These are phyloP conservation scores for Apocheima hispidaria DNA, from an alignment of 2,888 invertebrate genomes.

Conservation along the genomic window DNA sequence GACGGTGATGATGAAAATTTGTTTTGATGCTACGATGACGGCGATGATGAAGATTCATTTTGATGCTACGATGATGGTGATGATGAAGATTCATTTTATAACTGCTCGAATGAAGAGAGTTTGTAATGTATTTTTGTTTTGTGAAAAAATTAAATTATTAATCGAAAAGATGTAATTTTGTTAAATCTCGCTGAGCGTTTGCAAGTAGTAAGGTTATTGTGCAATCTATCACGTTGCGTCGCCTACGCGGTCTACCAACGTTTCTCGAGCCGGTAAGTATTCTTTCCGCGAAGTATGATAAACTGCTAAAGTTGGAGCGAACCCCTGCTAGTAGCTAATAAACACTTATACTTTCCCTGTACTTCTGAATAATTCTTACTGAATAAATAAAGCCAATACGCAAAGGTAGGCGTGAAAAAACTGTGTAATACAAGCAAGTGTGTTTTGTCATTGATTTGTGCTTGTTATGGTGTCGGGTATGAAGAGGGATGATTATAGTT, in stretches of 20 bases:
- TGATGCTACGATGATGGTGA: too few species aligned
- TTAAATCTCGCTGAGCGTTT: neutral
- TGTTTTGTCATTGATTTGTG: conserved; percentile 30
- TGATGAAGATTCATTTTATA: too few species aligned
- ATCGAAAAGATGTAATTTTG: neutral
- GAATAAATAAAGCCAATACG: conserved; percentile 31
- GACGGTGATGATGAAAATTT: too few species aligned
- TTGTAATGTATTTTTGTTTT: too few species aligned
- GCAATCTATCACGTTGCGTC: conserved; percentile 16
- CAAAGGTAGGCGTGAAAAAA: conserved; percentile 27
- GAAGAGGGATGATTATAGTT: conserved; percentile 33
- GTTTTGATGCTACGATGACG: too few species aligned
- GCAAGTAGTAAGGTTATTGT: conserved; percentile 6
- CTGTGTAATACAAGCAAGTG: conserved; percentile 26
- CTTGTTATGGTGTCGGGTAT: conserved; percentile 25
- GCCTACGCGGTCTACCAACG: conserved; percentile 2
- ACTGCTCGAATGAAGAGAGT: too few species aligned
- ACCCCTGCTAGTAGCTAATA: conserved; percentile 26
- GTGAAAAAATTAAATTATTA: neutral
- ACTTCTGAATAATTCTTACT: conserved; percentile 21
- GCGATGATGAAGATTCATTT: too few species aligned
- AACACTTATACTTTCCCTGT: conserved; percentile 25
- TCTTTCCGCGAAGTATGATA: conserved; percentile 33
- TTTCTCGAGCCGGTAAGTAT: conserved; percentile 13
- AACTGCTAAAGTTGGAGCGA: conserved; percentile 29